phyloP scores from a whole-genome alignment of 2,113 vertebrate genomes.

The Oncorhynchus gorbuscha region DNA sequence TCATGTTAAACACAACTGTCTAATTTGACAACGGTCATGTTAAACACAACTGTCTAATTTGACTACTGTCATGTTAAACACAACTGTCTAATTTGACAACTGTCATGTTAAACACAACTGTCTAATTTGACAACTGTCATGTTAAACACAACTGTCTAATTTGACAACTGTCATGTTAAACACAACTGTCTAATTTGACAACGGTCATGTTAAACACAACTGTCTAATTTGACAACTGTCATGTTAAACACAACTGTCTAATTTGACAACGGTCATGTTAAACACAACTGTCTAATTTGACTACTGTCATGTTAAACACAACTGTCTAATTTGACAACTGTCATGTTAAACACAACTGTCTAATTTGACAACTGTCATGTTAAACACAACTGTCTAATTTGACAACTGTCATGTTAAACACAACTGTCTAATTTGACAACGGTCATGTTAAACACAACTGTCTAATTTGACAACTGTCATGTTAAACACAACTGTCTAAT shows the following conservation, averaged over 20 bases:
- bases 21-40: too few relatives aligned
- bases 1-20: not conserved
- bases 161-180: too few relatives aligned
- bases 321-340: not conserved
- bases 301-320: not conserved
- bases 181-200: not conserved
- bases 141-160: not conserved
- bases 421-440: not conserved
- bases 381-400: not conserved
- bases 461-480: too few relatives aligned
- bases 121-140: too few relatives aligned
- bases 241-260: not conserved
- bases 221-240: too few relatives aligned
- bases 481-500: not conserved
- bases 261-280: too few relatives aligned
- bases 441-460: not conserved
- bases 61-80: not conserved
- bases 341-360: not conserved
- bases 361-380: too few relatives aligned
- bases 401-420: not conserved
- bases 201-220: not conserved
- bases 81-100: not conserved
- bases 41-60: not conserved
- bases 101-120: not conserved
- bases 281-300: not conserved